Percentiles rank a stretch among this genome's conserved stretches.
Conservation (phyloP, 2,113 vertebrate genomes). For the Coracopsis vasa region DNA sequence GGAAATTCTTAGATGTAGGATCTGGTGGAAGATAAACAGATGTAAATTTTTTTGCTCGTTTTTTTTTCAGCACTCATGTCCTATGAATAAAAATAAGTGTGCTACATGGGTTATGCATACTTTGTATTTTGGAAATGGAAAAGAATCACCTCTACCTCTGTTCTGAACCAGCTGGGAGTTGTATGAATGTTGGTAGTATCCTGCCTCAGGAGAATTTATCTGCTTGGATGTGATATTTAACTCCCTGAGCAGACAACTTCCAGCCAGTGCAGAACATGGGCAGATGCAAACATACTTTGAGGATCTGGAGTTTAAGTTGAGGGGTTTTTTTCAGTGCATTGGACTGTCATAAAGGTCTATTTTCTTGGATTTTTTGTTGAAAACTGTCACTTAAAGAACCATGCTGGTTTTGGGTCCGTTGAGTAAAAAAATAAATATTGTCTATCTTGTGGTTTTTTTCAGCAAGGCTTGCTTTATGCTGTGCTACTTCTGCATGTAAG, state of each 20-base stretch:
- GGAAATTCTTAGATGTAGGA: not conserved
- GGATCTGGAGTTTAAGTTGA: not conserved
- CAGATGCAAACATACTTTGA: not conserved
- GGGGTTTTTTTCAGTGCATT: not conserved
- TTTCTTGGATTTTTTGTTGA: not conserved
- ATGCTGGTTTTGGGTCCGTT: not conserved
- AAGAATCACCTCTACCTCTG: not conserved
- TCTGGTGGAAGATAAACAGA: not conserved
- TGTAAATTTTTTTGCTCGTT: not conserved
- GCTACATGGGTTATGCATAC: not conserved
- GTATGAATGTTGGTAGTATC: fast-evolving
- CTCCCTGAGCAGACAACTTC: not conserved
- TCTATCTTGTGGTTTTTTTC: not conserved
- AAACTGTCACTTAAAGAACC: not conserved
- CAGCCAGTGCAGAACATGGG: not conserved
- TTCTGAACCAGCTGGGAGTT: not conserved
- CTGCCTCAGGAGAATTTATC: not conserved
- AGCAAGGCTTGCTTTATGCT: not conserved
- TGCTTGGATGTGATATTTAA: not conserved
- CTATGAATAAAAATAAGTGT: not conserved
- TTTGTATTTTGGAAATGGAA: not conserved
- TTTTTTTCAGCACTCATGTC: not conserved
- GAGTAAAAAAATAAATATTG: not conserved
- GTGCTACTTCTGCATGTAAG: not conserved
- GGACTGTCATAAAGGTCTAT: not conserved